Percentiles rank a stretch among this genome's conserved stretches.
Conservation (phyloP, 2,113 vertebrate genomes). For the Cranoglanis bouderius region DNA sequence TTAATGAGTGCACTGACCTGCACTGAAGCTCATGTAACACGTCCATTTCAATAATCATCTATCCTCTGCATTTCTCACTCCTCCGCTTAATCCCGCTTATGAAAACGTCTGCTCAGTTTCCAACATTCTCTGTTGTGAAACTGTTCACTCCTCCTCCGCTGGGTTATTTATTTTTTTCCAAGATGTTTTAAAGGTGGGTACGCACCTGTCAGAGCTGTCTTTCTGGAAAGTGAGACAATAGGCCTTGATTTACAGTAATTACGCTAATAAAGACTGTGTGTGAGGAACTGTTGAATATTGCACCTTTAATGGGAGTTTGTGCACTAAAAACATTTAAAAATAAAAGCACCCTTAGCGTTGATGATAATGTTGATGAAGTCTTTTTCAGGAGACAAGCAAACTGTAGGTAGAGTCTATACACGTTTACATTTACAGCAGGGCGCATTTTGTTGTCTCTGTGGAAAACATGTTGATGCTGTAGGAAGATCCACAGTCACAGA, state of each 20-base stretch:
- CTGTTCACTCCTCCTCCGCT: neutral
- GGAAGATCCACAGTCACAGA: no score
- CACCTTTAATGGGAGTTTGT: neutral
- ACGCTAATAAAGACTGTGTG: neutral
- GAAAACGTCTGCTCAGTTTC: neutral
- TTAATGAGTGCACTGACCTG: neutral
- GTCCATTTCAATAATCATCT: slow-evolving; percentile 32
- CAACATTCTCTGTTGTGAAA: no score
- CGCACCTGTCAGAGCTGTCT: neutral
- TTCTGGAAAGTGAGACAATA: neutral
- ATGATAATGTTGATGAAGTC: neutral
- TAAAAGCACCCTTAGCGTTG: neutral
- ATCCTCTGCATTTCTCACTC: slow-evolving; percentile 9
- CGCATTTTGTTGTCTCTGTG: neutral
- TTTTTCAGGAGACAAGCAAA: neutral
- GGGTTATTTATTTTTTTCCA: neutral
- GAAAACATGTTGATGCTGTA: neutral
- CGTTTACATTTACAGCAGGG: neutral
- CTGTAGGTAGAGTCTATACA: neutral
- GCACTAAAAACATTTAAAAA: neutral
- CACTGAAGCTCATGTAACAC: slow-evolving; percentile 16
- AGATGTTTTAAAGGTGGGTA: neutral
- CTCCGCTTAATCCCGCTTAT: neutral
- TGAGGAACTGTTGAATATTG: neutral
- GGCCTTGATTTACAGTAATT: slow-evolving; percentile 7